Evolutionary conservation across 35 echinoderm and acorn worm genomes (phyloP).

Genomic region (Diadema setosum): DNA sequence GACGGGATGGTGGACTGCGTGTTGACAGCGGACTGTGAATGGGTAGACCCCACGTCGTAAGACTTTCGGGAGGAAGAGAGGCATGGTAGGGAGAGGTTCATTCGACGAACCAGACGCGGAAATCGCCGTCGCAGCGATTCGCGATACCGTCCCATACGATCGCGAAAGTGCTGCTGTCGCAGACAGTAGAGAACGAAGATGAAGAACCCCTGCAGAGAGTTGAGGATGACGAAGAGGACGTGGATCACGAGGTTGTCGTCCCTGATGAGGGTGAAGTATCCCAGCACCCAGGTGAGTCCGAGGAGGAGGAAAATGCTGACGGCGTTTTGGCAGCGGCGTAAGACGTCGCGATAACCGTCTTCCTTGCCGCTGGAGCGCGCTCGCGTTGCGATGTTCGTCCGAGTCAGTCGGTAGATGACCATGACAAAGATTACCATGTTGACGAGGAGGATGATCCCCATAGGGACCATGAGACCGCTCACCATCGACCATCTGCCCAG

Average conservation of each 20-base stretch:
- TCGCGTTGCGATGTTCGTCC: not conserved
- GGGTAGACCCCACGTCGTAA: too few relatives aligned
- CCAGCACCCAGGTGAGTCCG: slow-evolving; percentile 41
- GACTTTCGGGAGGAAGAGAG: too few relatives aligned
- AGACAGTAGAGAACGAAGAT: slow-evolving; percentile 51
- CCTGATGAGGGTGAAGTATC: slow-evolving; percentile 22
- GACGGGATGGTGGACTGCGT: too few relatives aligned
- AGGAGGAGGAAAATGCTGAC: not conserved
- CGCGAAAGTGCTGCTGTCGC: not conserved
- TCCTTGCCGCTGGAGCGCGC: not conserved
- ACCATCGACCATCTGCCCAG: not conserved
- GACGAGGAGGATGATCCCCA: not conserved
- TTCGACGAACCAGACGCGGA: too few relatives aligned
- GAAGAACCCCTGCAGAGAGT: slow-evolving; percentile 67
- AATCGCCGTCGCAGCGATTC: too few relatives aligned
- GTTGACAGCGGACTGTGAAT: too few relatives aligned
- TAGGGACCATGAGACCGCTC: not conserved
- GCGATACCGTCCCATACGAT: too few relatives aligned
- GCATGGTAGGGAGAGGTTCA: too few relatives aligned
- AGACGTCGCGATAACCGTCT: not conserved
- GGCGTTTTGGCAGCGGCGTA: not conserved
- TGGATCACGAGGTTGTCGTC: not conserved
- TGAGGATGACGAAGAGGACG: slow-evolving; percentile 39
- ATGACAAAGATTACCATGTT: not conserved
- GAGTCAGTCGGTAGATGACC: not conserved